A percentile compares a stretch with the other conserved stretches of the same genome.
These are phyloP conservation scores for Apomyelois bistriatella DNA, from an alignment of 2,888 invertebrate species.

Conservation along the genomic window DNA sequence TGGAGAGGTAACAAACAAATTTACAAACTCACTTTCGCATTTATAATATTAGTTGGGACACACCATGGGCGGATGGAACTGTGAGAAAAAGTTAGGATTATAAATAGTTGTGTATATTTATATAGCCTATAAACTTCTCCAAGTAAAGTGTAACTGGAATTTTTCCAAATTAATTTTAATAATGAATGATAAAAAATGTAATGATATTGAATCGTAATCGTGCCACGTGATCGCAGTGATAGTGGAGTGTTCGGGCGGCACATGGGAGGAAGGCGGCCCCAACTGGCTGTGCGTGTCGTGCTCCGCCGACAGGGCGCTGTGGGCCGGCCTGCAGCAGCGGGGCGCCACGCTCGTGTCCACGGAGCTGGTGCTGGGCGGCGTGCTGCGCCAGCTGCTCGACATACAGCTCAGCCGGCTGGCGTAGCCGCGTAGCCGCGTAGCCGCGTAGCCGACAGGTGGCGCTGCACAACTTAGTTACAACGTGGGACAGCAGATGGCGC, in stretches of 20 bases:
- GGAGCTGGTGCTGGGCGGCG: conserved; percentile 60
- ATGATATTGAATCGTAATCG: not conserved
- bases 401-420: conserved; percentile 29
- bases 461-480: no score
- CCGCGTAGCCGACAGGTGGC: not conserved
- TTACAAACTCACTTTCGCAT: no score
- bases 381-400: conserved; percentile 49
- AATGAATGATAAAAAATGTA: not conserved
- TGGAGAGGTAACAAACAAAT: no score
- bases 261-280: conserved; percentile 47
- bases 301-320: conserved; percentile 39
- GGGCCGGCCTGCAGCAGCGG: conserved; percentile 41
- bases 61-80: no score
- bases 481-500: no score
- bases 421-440: not conserved
- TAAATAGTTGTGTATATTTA: no score
- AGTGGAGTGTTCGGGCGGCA: conserved; percentile 66
- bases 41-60: no score
- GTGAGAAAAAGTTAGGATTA: no score
- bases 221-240: conserved; percentile 43
- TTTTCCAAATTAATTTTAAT: no score
- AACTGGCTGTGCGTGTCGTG: conserved; percentile 55
- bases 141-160: no score
- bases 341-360: conserved; percentile 54
- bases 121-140: no score